Conservation (phyloP, 1,140 invertebrate species). For the Bombus superbus region DNA sequence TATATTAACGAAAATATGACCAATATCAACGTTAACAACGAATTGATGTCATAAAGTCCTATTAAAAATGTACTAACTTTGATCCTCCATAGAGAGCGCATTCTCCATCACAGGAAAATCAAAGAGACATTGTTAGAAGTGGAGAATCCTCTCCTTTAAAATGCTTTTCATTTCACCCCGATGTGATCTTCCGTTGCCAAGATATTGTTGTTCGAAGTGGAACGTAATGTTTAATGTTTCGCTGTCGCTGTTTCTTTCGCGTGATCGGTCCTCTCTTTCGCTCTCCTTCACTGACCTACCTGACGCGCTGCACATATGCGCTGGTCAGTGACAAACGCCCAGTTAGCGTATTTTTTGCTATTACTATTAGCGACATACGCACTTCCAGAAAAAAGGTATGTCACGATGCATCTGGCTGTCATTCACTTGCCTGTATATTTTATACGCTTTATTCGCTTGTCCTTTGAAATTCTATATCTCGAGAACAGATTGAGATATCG, state of each 20-base stretch:
- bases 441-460: neutral
- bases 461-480: neutral
- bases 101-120: neutral
- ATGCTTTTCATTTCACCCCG: neutral
- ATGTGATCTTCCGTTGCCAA: neutral
- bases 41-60: neutral
- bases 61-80: neutral
- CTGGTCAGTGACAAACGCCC: neutral
- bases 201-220: neutral
- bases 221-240: neutral
- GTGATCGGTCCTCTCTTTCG: neutral
- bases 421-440: neutral
- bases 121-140: neutral
- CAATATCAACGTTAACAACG: neutral
- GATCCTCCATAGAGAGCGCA: fast-evolving
- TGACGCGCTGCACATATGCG: neutral
- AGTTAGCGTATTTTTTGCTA: neutral
- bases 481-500: neutral
- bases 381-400: neutral
- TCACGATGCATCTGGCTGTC: neutral
- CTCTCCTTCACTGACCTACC: neutral
- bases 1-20: neutral
- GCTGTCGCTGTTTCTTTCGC: neutral
- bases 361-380: neutral
- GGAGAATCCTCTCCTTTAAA: neutral